Evolutionary conservation across 2,797 vertebrate species (phyloP).

Genomic region (Poeciliopsis infans): DNA sequence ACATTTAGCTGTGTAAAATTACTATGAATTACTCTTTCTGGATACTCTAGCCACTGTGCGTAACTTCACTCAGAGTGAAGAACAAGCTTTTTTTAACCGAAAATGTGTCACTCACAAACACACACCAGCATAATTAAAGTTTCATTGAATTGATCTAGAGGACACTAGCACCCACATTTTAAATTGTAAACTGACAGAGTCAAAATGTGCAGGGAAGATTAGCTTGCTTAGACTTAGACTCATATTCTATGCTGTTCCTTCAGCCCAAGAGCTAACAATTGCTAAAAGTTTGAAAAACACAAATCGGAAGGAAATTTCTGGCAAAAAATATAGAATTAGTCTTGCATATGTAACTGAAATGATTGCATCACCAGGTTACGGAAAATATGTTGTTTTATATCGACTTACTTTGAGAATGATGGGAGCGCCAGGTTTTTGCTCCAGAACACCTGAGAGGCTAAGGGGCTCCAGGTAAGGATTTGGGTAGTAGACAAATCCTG

Average conservation of each 20-base stretch:
- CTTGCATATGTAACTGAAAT: not conserved
- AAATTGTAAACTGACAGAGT: not conserved
- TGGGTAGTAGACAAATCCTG: constrained; percentile 94
- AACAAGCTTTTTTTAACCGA: too few relatives aligned
- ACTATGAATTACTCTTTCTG: constrained; percentile 21
- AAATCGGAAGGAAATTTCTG: constrained; percentile 5
- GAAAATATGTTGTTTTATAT: not conserved
- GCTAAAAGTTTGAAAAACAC: not conserved
- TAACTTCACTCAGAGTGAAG: too few relatives aligned
- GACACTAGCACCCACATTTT: constrained; percentile 1
- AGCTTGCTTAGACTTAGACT: constrained; percentile 20
- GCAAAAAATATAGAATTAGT: constrained; percentile 8
- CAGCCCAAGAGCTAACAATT: constrained; percentile 8
- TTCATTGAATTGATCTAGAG: constrained; percentile 20
- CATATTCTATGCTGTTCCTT: constrained; percentile 20
- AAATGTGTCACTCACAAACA: too few relatives aligned
- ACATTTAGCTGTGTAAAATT: not conserved
- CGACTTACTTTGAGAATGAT: constrained; percentile 92
- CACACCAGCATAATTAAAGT: not conserved
- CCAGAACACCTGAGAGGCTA: constrained; percentile 88
- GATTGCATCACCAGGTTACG: not conserved
- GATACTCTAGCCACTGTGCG: too few relatives aligned
- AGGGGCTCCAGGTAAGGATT: constrained; percentile 94
- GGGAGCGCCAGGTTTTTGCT: constrained; percentile 95
- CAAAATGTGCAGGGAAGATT: constrained; percentile 5